Base-by-base conservation (phyloP, 1,140 invertebrate species). In the Rhagoletis pomonella region DNA sequence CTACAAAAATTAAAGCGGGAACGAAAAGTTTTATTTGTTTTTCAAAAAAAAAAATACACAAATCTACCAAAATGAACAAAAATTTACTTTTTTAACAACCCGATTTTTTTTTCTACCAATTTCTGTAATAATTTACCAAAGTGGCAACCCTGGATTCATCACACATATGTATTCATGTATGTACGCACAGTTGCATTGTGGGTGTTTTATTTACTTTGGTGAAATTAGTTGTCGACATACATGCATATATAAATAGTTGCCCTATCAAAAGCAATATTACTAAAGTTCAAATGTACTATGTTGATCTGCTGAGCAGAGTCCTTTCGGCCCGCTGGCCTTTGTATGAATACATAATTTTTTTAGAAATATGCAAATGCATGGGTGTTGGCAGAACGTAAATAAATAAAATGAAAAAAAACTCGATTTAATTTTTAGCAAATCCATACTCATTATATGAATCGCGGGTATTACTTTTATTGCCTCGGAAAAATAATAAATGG, bases 141-240 rank as follows among this genome's bases (percentile, higher is more conserved):
- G 29, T 29, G 29, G 29, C 29, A 29, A 29, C 29, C 29, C 29
- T 29, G 29, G 29, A 29, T 29, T 0, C 1, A 29, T 29, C 29
- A 29, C 29, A 29, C 29, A 29, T 0, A 1, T 29, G 29, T 29
- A 29, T 29, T 0, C 29, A 29, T 29, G 29, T 29, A 29, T 29
- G 29, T 29, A 29, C 29, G 9, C n/a, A 10, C 55, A 19, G 2
- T 55, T 81, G 12, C 47, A 29, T 81, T 2, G 58, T 85, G 59
- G 84, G 84, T 85, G 84, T 85, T 85, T 62, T 85, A 85, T 85
- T 85, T 85, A 85, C 84, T 85, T 85, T 85, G 29, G 29, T 47
- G 84, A 85, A 85, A 85, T 85, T 62, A 60, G 29, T 85, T 81
- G 47, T n/a, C 17, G 17, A 50, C 47, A 81, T 55, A 58, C 50